Evolutionary conservation across 2,888 invertebrate genomes (phyloP), one percentile per base, ranked within the genome.

Genomic region (Synergus itoensis): DNA sequence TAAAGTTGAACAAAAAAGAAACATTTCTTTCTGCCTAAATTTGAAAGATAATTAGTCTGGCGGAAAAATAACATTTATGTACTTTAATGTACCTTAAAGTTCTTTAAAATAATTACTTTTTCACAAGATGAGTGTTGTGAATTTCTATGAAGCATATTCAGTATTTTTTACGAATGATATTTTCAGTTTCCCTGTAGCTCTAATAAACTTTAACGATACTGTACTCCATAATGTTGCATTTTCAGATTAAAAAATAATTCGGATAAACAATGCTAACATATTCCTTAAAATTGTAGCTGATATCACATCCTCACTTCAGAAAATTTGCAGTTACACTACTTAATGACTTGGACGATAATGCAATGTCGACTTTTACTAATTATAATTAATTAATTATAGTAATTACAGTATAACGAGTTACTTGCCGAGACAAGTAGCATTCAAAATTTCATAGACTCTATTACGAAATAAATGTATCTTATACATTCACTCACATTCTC

Each of bases 351-450:
- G 53, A 73, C 53, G 28, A 73, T 36, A 67, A 43, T 73, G 11
- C n/a, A 53, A 73, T n/a, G 53, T 53, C 53, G 53, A 73, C 53
- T 53, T 57, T 53, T 53, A 28, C 48, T 73, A 53, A 57, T 73
- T 73, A 36, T 45, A 69, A 69, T 48, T 69, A 69, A 48, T 67
- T 67, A 67, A 67, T 69, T 69, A 69, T 53, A n/a, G 53, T 36
- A 69, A 53, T 69, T 69, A 69, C n/a, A 53, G 36, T 36, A 16
- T 73, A 73, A 73, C 73, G 73, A 4, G 7, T 73, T 48, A 53
- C 28, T 28, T 48, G 3, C 28, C 14, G 28, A 36, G 4, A 16
- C 14, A 18, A 45, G 9, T 48, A 28, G 21, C 69, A 69, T 48
- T 69, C 69, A 69, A 69, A 48, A 48, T 45, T 69, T 69, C n/a